Evolutionary conservation across 2,888 invertebrate species (phyloP), one percentile per base, ranked within the genome.

Genomic region (Drosophila anomelani): DNA sequence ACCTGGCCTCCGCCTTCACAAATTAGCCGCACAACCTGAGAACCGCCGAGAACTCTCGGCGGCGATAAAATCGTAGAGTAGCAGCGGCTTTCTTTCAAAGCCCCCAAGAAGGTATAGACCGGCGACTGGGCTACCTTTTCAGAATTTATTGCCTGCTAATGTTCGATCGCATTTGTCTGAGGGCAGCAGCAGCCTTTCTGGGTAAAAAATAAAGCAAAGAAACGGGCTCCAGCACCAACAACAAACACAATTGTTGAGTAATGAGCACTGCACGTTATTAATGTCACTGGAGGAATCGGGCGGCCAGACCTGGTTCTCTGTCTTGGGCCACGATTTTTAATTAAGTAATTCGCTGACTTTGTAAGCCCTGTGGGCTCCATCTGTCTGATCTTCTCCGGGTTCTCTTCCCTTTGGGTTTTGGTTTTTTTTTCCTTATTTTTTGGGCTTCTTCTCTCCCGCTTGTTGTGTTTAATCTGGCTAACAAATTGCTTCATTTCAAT

Each of bases 121-220:
- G 72, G 47, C n/a, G 47, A 47, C 47, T 47, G 47, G 47, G 51
- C 51, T 51, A 51, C 51, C 78, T 72, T 79, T 76, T 75, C 78
- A 75, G 82, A 90, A 91, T 91, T 91, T 91, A 91, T 90, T 87
- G 83, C 86, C 88, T 73, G 82, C 85, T 90, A 91, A 91, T 90
- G 88, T 81, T 80, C 77, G 81, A 86, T 89, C 79, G 81, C 80
- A 79, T 86, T 89, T 88, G 80, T 80, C 81, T 78, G 77, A 46
- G 46, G 49, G 69, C 29, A 70, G 77, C 78, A 51, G 68, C 67
- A 70, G 77, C 79, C 80, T 79, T 63, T 61, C 51, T 36, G 38
- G 43, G 44, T 49, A 26, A 58, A 32, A 26, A 26, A 29, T 23
- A 43, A 38, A 23, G 3, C 7, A 58, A 63, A 34, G 23, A 54